Evolutionary conservation across 2,888 invertebrate genomes (phyloP).

Genomic region (Apoderus coryli): DNA sequence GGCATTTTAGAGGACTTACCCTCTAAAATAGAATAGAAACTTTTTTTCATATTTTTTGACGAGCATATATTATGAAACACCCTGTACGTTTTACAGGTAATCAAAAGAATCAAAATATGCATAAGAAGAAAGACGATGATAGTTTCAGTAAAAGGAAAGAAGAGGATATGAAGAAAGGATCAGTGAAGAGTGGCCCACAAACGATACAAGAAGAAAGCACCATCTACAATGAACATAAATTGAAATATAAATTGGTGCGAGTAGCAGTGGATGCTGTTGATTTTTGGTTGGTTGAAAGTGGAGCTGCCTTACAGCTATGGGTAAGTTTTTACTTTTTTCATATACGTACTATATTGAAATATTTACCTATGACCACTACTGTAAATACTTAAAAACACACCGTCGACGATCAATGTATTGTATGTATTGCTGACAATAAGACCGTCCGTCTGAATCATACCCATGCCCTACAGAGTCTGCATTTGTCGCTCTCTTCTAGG

Average conservation of each 20-base stretch:
- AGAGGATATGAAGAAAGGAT: slow-evolving; percentile 18
- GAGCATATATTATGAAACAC: too few species aligned
- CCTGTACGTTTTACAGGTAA: too few species aligned
- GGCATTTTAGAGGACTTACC: too few species aligned
- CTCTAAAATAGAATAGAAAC: too few species aligned
- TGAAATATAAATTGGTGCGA: slow-evolving; percentile 89
- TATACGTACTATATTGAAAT: not conserved
- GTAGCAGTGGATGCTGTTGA: slow-evolving; percentile 80
- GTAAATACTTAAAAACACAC: too few species aligned
- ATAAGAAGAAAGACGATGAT: slow-evolving; percentile 15
- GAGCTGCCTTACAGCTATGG: slow-evolving; percentile 78
- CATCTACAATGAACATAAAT: slow-evolving; percentile 26
- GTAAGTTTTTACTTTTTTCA: slow-evolving; percentile 26
- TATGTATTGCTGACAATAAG: too few species aligned
- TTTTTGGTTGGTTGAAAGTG: slow-evolving; percentile 78
- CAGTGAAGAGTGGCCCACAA: slow-evolving; percentile 14
- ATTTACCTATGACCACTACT: too few species aligned
- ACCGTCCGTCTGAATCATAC: too few species aligned
- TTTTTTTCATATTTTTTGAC: too few species aligned
- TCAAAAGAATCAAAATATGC: slow-evolving; percentile 14
- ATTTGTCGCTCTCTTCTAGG: too few species aligned
- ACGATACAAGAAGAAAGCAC: slow-evolving; percentile 18
- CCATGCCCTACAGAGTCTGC: too few species aligned
- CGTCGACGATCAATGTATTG: too few species aligned
- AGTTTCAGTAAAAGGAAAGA: slow-evolving; percentile 18